Evolutionary conservation across 2,113 vertebrate species (phyloP).

Genomic region (Hoplias malabaricus): DNA sequence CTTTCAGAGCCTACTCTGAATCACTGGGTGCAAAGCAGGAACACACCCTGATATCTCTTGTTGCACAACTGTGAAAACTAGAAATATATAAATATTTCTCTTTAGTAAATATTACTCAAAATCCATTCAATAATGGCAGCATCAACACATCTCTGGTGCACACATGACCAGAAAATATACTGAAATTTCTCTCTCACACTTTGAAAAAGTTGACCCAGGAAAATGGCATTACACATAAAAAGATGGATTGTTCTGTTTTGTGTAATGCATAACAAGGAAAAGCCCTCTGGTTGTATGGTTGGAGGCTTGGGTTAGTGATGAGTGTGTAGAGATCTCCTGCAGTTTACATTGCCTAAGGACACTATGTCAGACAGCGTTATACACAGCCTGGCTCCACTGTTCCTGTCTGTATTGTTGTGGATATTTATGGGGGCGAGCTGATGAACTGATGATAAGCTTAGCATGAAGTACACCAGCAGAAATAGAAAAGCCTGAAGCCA

Average conservation of each 20-base stretch:
- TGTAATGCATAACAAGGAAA: background rate
- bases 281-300: background rate
- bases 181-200: too few species aligned
- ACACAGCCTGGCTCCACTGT: background rate
- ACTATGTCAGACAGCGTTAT: constrained; percentile 19
- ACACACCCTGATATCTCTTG: too few species aligned
- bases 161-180: too few species aligned
- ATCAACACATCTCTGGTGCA: too few species aligned
- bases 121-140: too few species aligned
- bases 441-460: constrained; percentile 27
- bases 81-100: too few species aligned
- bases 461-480: background rate
- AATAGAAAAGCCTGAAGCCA: background rate
- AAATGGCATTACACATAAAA: background rate
- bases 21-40: too few species aligned
- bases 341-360: constrained; percentile 26
- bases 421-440: constrained; percentile 21
- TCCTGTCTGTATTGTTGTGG: background rate
- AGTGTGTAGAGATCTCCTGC: constrained; percentile 24
- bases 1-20: too few species aligned
- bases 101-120: too few species aligned
- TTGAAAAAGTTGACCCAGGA: background rate
- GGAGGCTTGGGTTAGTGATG: constrained; percentile 10
- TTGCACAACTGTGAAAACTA: too few species aligned
- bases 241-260: background rate